These are phyloP conservation scores for Phenganax marumi DNA, from an alignment of 92 coral and sea anemone genomes.

Conservation along the genomic window DNA sequence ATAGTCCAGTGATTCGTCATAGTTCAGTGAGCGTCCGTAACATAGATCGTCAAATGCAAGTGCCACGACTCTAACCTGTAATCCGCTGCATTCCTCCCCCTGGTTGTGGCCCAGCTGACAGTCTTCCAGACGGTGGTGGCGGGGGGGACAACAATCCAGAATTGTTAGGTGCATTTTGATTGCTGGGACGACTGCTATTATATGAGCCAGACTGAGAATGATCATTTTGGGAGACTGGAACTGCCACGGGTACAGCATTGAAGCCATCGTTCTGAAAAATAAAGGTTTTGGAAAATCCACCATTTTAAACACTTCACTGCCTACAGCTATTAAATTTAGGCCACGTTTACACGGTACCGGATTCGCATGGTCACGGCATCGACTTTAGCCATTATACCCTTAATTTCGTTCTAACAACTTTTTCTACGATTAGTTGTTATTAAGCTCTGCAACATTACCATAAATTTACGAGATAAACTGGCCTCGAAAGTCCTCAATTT, in stretches of 20 bases:
- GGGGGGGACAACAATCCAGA: constrained; percentile 40
- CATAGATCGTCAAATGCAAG: background rate
- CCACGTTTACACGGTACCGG: too few species aligned
- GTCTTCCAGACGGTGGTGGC: constrained; percentile 36
- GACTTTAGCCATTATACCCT: too few species aligned
- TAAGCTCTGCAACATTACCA: too few species aligned
- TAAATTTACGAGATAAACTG: too few species aligned
- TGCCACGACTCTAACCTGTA: constrained; percentile 25
- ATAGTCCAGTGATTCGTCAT: background rate
- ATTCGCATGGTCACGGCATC: too few species aligned
- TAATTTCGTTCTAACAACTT: too few species aligned
- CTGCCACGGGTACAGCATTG: constrained; percentile 71
- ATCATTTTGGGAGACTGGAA: constrained; percentile 67
- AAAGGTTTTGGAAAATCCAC: background rate
- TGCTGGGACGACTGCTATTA: background rate
- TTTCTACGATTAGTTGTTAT: too few species aligned
- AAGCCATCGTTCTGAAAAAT: constrained; percentile 45
- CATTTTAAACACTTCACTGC: too few species aligned
- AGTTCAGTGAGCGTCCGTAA: background rate
- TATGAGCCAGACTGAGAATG: background rate
- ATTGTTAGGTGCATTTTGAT: constrained; percentile 3
- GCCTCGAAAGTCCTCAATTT: too few species aligned
- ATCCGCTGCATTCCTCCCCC: constrained; percentile 36
- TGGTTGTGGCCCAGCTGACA: constrained; percentile 34
- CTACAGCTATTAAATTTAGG: background rate